phyloP scores from a whole-genome alignment of 2,888 invertebrate species.

The Philereme vetulata region DNA sequence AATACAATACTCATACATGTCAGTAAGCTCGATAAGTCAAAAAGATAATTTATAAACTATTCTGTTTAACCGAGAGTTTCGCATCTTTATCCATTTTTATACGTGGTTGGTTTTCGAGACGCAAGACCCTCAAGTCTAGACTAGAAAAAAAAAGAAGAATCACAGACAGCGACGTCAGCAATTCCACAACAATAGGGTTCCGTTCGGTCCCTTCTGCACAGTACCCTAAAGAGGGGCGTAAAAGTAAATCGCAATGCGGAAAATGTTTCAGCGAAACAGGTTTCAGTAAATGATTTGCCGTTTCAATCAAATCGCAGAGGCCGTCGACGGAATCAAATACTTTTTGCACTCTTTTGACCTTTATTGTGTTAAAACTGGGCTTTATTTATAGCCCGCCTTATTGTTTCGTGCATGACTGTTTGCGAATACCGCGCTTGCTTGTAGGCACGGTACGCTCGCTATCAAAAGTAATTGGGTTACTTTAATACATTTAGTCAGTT shows the following conservation, averaged over 20 bases:
- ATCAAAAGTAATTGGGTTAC: not conserved
- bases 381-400: conserved; percentile 35
- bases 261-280: conserved; percentile 45
- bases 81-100: conserved; percentile 5
- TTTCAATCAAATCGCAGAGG: conserved; percentile 51
- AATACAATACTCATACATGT: not conserved
- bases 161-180: conserved; percentile 9
- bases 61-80: not conserved
- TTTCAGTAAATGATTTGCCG: conserved; percentile 48
- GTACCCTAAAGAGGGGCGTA: conserved; percentile 45
- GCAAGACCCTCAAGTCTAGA: conserved; percentile 27
- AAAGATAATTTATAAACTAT: not conserved
- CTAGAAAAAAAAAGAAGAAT: conserved; percentile 21
- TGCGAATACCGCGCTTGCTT: conserved; percentile 24
- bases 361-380: conserved; percentile 34
- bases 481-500: too few species aligned
- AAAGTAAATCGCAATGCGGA: conserved; percentile 47
- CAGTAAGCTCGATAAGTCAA: not conserved
- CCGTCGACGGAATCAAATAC: conserved; percentile 35
- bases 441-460: conserved; percentile 17
- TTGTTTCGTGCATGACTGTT: conserved; percentile 37
- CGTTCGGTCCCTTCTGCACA: conserved; percentile 21
- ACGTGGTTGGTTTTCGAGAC: conserved; percentile 16
- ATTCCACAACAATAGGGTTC: conserved; percentile 33
- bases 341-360: conserved; percentile 17